phyloP scores from a whole-genome alignment of 1,140 invertebrate species.

The Chymomyza costata region DNA sequence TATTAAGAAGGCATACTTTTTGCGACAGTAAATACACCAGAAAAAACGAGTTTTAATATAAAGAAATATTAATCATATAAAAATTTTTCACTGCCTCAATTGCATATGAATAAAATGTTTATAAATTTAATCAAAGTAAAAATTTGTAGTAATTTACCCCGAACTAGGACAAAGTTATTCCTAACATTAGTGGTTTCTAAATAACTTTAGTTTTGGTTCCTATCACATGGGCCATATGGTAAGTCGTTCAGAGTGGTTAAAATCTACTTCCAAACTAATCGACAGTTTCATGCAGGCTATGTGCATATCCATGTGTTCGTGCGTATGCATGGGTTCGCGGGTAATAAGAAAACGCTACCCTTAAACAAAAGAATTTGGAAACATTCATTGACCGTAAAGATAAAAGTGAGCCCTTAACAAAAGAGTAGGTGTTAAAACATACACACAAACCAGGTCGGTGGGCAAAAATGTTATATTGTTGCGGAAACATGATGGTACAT shows the following conservation, averaged over 20 bases:
- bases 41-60: background rate
- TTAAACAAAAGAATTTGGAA: slow-evolving; percentile 27
- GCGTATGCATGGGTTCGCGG: slow-evolving; percentile 8
- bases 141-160: background rate
- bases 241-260: too few relatives aligned
- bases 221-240: too few relatives aligned
- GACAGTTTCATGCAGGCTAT: too few relatives aligned
- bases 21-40: background rate
- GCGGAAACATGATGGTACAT: too few relatives aligned
- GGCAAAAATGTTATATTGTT: slow-evolving; percentile 47
- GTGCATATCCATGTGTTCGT: slow-evolving; percentile 1
- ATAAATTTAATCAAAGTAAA: background rate
- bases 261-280: too few relatives aligned
- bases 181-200: too few relatives aligned
- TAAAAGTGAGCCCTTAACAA: slow-evolving; percentile 49
- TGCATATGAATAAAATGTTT: background rate
- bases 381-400: slow-evolving; percentile 64
- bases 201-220: too few relatives aligned
- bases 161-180: background rate
- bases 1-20: background rate
- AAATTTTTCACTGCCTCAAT: background rate
- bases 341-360: slow-evolving; percentile 28
- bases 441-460: slow-evolving; percentile 27
- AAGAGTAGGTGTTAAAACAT: slow-evolving; percentile 60
- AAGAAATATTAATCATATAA: background rate